Evolutionary conservation across 2,888 invertebrate genomes (phyloP).

Genomic region (Ctenicera cuprea): DNA sequence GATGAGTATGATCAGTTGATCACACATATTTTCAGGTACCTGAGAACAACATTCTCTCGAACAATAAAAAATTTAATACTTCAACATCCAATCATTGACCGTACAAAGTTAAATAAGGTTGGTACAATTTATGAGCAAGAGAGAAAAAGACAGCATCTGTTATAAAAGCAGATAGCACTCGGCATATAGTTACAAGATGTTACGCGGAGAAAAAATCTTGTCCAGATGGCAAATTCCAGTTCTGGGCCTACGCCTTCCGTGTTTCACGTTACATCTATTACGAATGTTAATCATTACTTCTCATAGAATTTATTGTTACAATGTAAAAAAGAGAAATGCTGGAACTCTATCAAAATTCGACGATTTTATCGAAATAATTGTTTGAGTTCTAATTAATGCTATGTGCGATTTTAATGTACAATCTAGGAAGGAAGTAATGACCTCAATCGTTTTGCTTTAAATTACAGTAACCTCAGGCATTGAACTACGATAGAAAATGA

Average conservation of each 20-base stretch:
- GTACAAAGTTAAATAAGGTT: too few species aligned
- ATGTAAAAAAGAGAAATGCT: background rate
- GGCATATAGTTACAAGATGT: conserved; percentile 5
- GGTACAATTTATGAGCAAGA: background rate
- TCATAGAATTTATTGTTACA: background rate
- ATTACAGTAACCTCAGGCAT: too few species aligned
- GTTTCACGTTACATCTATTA: background rate
- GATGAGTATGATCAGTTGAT: too few species aligned
- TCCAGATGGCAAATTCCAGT: conserved; percentile 9
- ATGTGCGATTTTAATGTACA: background rate
- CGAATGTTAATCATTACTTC: background rate
- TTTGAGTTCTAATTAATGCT: background rate
- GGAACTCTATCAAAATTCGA: background rate
- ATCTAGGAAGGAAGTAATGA: background rate
- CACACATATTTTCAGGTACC: too few species aligned
- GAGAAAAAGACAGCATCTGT: background rate
- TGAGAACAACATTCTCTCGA: too few species aligned
- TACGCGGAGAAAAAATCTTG: conserved; percentile 11
- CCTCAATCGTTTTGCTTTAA: background rate
- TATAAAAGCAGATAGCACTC: background rate
- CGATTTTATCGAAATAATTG: background rate
- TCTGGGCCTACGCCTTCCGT: conserved; percentile 24
- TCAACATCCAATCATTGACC: too few species aligned
- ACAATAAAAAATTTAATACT: too few species aligned
- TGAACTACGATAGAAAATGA: too few species aligned